phyloP scores from a whole-genome alignment of 2,797 vertebrate genomes.

The Miichthys miiuy region DNA sequence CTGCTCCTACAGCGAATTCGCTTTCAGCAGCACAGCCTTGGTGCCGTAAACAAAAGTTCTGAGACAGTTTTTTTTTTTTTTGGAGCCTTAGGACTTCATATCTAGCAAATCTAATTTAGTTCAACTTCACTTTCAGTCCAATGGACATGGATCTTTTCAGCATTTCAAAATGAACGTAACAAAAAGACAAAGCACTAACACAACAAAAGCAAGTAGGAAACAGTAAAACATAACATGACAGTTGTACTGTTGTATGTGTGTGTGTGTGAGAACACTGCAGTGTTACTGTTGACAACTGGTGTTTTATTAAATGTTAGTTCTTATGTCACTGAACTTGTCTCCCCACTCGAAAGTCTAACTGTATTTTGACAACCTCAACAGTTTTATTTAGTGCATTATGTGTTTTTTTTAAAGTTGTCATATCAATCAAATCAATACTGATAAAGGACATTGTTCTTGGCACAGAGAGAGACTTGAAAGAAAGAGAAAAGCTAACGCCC shows the following conservation, averaged over 20 bases:
- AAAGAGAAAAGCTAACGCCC: constrained; percentile 5
- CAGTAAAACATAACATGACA: constrained; percentile 3
- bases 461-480: constrained; percentile 12
- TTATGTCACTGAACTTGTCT: constrained; percentile 7
- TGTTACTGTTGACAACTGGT: neutral
- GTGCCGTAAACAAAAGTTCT: constrained; percentile 50
- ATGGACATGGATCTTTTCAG: neutral
- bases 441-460: constrained; percentile 24
- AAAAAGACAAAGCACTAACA: neutral
- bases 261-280: constrained; percentile 1
- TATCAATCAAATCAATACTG: constrained; percentile 14
- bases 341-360: neutral
- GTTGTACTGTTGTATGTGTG: neutral
- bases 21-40: constrained; percentile 42
- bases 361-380: neutral
- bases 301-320: constrained; percentile 6
- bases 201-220: neutral
- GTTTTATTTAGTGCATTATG: neutral
- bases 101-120: constrained; percentile 10
- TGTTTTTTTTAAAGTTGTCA: constrained; percentile 13
- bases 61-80: neutral
- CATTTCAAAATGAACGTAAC: neutral
- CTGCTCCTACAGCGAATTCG: constrained; percentile 30
- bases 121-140: neutral
- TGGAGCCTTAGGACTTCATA: neutral